These are phyloP conservation scores for Hephaestus fuliginosus DNA, from an alignment of 2,797 vertebrate species.

Conservation along the genomic window DNA sequence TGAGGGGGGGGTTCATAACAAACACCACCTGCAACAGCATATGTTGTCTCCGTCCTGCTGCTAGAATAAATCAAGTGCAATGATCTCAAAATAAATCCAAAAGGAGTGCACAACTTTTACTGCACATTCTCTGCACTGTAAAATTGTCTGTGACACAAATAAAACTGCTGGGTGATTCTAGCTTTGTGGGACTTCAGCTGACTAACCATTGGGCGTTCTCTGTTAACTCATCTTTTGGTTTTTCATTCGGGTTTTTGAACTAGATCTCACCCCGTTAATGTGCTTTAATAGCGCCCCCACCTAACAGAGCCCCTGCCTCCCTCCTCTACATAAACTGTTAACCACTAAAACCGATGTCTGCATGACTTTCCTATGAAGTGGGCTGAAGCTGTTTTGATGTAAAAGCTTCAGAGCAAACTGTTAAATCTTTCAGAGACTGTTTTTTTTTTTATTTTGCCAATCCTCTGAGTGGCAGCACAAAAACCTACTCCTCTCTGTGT, in stretches of 20 bases:
- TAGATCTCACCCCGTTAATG: background rate
- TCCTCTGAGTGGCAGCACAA: conserved; percentile 50
- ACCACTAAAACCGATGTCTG: conserved; percentile 23
- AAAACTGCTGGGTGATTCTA: background rate
- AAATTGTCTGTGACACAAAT: conserved; percentile 5
- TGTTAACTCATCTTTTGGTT: conserved; percentile 8
- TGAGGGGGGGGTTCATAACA: conserved; percentile 44
- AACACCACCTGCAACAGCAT: conserved; percentile 70
- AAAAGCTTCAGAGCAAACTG: conserved; percentile 48
- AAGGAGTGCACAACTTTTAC: conserved; percentile 31
- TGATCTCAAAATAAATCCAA: conserved; percentile 39
- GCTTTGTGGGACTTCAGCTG: background rate
- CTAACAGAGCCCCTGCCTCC: too few relatives aligned
- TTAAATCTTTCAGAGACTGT: conserved; percentile 63
- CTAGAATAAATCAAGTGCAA: conserved; percentile 42
- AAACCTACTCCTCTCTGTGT: conserved; percentile 56
- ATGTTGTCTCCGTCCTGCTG: conserved; percentile 48
- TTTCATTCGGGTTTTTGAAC: background rate
- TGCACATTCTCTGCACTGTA: conserved; percentile 11
- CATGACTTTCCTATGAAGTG: conserved; percentile 17
- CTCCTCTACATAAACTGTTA: conserved; percentile 3
- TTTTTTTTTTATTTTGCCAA: conserved; percentile 55
- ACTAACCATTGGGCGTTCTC: background rate
- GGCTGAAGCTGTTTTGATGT: conserved; percentile 28
- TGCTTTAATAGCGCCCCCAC: background rate